Evolutionary conservation across 2,797 vertebrate species (phyloP).

Genomic region (Diplodus sargus): DNA sequence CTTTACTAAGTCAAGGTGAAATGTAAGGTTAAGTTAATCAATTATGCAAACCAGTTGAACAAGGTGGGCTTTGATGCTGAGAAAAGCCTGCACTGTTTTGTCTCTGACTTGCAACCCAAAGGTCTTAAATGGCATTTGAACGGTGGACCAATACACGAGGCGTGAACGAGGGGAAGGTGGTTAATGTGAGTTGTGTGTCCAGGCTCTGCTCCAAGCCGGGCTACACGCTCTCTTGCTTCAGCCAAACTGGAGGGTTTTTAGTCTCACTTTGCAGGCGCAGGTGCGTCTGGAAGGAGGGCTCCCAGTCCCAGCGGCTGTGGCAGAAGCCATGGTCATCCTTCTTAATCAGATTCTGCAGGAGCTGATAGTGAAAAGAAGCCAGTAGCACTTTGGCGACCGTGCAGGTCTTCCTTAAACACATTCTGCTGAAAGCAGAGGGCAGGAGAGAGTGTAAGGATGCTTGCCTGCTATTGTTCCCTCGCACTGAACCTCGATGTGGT

Average conservation of each 20-base stretch:
- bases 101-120: too few relatives aligned
- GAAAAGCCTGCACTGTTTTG: too few relatives aligned
- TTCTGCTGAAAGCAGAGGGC: conserved; percentile 54
- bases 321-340: conserved; percentile 46
- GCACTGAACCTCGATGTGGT: conserved; percentile 33
- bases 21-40: conserved; percentile 29
- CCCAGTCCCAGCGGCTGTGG: conserved; percentile 35
- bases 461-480: conserved; percentile 55
- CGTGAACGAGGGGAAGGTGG: neutral
- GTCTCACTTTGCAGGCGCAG: conserved; percentile 32
- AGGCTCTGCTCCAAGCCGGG: conserved; percentile 17
- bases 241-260: conserved; percentile 37
- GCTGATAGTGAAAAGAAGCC: conserved; percentile 48
- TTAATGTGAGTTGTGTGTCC: neutral
- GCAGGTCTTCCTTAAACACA: conserved; percentile 37
- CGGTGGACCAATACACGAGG: neutral
- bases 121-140: neutral
- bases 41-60: conserved; percentile 32
- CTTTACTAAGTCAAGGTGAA: conserved; percentile 30
- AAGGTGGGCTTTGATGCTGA: neutral
- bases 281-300: conserved; percentile 41
- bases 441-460: conserved; percentile 30
- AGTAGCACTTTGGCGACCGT: conserved; percentile 46
- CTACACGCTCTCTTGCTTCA: conserved; percentile 5
- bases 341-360: conserved; percentile 68